phyloP scores from a whole-genome alignment of 2,113 vertebrate species.

The Rhinolophus sinicus region DNA sequence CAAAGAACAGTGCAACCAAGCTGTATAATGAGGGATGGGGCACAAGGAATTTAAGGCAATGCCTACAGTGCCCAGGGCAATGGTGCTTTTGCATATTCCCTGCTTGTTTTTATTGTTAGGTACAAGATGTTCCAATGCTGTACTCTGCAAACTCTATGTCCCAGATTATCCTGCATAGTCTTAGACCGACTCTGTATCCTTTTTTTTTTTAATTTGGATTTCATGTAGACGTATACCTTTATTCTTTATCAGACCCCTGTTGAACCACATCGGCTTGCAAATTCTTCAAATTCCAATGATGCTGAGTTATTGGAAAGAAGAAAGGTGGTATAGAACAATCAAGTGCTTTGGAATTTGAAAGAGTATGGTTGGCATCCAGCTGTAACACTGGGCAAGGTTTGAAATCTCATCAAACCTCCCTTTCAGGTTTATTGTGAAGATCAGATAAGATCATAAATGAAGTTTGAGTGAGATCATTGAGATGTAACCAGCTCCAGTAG shows the following conservation, averaged over 20 bases:
- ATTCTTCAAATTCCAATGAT: conserved; percentile 1
- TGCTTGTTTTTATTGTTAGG: conserved; percentile 6
- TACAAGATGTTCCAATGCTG: neutral
- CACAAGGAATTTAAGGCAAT: neutral
- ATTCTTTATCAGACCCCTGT: neutral
- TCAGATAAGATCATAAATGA: conserved; percentile 16
- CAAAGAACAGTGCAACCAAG: neutral
- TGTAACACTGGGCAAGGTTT: neutral
- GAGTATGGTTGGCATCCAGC: neutral
- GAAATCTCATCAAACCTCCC: neutral
- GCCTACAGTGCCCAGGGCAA: neutral
- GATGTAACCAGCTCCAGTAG: neutral
- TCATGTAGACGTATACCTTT: neutral
- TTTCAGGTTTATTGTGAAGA: neutral
- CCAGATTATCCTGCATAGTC: neutral
- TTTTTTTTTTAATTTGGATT: neutral
- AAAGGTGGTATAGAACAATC: neutral
- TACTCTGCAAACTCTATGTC: neutral
- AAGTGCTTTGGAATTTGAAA: neutral
- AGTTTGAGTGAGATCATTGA: conserved; percentile 15
- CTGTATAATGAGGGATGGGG: conserved; percentile 23
- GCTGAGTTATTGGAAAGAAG: neutral
- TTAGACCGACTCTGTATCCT: neutral
- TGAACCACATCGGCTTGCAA: conserved; percentile 21
- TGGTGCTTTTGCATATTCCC: conserved; percentile 32